Evolutionary conservation across 2,888 invertebrate genomes (phyloP).

Genomic region (Neoaliturus tenellus): DNA sequence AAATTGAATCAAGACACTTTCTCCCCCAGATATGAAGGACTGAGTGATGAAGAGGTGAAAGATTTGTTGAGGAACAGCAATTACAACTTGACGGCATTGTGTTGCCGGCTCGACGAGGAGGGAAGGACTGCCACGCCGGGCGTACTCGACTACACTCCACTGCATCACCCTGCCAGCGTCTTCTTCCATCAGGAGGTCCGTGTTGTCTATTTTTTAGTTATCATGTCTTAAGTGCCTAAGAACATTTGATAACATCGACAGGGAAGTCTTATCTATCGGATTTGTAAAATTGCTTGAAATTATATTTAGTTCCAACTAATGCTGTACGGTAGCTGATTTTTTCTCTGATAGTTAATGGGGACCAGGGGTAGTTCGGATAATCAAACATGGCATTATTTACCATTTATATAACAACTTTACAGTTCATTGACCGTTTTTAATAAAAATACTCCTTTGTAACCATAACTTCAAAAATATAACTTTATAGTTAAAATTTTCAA

Average conservation of each 20-base stretch:
- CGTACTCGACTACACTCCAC: not conserved
- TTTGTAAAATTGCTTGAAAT: no score
- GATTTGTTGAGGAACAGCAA: not conserved
- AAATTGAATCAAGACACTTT: not conserved
- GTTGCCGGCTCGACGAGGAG: not conserved
- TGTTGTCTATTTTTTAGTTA: not conserved
- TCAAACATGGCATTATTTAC: not conserved
- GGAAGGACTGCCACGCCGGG: not conserved
- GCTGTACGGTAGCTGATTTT: not conserved
- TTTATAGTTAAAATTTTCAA: no score
- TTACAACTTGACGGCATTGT: not conserved
- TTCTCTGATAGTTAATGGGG: no score
- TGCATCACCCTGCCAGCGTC: slow-evolving; percentile 64
- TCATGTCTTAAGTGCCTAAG: no score
- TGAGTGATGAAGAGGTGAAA: not conserved
- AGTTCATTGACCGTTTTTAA: no score
- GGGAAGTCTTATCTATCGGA: no score
- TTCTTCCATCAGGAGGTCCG: slow-evolving; percentile 70
- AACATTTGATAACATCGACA: no score
- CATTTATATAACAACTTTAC: no score
- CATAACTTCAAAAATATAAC: no score
- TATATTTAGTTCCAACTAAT: no score
- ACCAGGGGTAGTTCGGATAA: not conserved
- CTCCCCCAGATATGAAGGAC: not conserved
- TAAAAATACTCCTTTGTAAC: no score